Evolutionary conservation across 2,888 invertebrate species (phyloP).

Genomic region (Augochlorella aurata): DNA sequence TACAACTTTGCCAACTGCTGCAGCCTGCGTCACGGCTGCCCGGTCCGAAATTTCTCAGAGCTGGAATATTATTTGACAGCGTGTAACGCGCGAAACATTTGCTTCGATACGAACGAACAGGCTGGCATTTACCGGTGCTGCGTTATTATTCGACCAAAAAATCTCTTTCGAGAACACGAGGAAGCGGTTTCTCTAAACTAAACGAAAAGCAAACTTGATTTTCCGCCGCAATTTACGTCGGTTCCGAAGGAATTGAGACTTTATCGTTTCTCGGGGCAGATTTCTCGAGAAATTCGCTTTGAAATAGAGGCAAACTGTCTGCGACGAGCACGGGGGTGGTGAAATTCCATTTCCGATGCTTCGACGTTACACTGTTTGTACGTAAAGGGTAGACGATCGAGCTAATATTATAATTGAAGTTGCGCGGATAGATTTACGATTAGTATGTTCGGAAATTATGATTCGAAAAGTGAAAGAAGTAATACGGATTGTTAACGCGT

Average conservation of each 20-base stretch:
- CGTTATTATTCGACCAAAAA: neutral
- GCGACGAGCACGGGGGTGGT: neutral
- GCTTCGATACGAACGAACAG: neutral
- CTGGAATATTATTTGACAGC: neutral
- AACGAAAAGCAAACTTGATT: neutral
- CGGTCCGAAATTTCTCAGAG: neutral
- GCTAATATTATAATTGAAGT: too few species aligned
- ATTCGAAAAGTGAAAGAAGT: too few species aligned
- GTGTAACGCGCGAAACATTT: neutral
- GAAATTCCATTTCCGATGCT: neutral
- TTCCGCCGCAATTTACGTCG: constrained; percentile 6
- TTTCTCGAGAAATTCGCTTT: neutral
- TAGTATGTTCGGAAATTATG: too few species aligned
- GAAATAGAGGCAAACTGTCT: neutral
- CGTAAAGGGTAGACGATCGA: neutral
- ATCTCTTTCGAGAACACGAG: neutral
- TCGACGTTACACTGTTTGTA: too few species aligned
- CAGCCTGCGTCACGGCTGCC: neutral
- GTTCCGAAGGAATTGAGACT: constrained; percentile 10
- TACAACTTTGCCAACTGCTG: neutral
- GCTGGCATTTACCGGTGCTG: neutral
- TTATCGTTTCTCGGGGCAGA: neutral
- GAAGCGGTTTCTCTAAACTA: neutral
- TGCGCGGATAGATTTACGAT: too few species aligned
- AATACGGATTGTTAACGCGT: too few species aligned